Conservation (phyloP, 2,797 vertebrate genomes). For the Geotrypetes seraphini region DNA sequence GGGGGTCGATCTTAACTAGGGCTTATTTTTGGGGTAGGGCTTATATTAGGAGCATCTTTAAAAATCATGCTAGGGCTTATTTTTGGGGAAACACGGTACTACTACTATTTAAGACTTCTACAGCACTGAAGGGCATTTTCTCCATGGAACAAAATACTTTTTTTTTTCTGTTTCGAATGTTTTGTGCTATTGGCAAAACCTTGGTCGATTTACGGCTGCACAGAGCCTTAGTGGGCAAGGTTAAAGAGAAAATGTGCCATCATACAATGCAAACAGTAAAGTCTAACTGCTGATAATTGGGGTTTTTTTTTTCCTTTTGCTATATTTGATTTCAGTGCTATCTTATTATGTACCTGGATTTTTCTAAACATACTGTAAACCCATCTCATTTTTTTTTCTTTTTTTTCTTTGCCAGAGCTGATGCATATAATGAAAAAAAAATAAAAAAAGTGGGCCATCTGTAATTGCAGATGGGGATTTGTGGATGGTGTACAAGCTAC, state of each 20-base stretch:
- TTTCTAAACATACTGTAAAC: constrained; percentile 10
- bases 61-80: too few relatives aligned
- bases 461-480: constrained; percentile 58
- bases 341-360: constrained; percentile 14
- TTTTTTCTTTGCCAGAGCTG: constrained; percentile 24
- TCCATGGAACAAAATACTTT: too few relatives aligned
- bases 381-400: constrained; percentile 2
- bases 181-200: too few relatives aligned
- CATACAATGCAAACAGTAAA: not conserved
- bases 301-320: too few relatives aligned
- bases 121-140: too few relatives aligned
- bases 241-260: not conserved
- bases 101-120: too few relatives aligned
- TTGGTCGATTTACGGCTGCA: too few relatives aligned
- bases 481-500: constrained; percentile 43
- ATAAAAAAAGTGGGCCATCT: constrained; percentile 38
- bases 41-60: too few relatives aligned
- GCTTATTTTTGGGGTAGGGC: too few relatives aligned
- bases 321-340: not conserved
- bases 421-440: constrained; percentile 20
- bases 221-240: not conserved
- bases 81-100: too few relatives aligned
- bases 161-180: too few relatives aligned
- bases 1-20: too few relatives aligned
- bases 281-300: not conserved